These are phyloP conservation scores for Melanostoma scalare DNA, from an alignment of 2,888 invertebrate genomes.

Conservation along the genomic window DNA sequence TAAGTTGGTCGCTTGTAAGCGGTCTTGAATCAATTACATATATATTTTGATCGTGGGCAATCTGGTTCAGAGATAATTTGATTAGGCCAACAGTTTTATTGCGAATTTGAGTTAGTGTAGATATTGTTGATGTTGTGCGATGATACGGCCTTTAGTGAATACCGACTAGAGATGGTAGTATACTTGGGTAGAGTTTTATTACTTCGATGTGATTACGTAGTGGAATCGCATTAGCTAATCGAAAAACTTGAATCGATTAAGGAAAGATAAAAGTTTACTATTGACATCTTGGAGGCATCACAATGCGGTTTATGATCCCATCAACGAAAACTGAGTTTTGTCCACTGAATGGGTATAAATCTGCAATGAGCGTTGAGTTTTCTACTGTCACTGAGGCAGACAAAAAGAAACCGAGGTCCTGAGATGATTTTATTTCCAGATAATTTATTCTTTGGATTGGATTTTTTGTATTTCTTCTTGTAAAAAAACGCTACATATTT, in stretches of 20 bases:
- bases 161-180: not conserved
- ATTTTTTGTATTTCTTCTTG: no score
- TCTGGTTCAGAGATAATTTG: slow-evolving; percentile 57
- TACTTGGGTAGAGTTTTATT: slow-evolving; percentile 38
- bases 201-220: not conserved
- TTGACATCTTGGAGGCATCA: no score
- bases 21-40: slow-evolving; percentile 56
- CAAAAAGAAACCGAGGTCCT: no score
- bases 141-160: slow-evolving; percentile 5
- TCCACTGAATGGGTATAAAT: no score
- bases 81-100: slow-evolving; percentile 50
- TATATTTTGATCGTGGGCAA: slow-evolving; percentile 36
- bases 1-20: slow-evolving; percentile 38
- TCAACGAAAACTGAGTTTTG: no score
- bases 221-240: slow-evolving; percentile 16
- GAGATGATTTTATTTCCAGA: no score
- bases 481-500: no score
- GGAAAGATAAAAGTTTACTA: no score
- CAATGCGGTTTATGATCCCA: no score
- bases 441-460: no score
- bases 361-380: no score
- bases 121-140: slow-evolving; percentile 41
- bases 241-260: slow-evolving; percentile 13
- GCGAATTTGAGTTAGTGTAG: slow-evolving; percentile 52
- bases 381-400: no score